Percentiles rank a stretch among this genome's conserved stretches.
Evolutionary conservation across 2,113 vertebrate species (phyloP).

Genomic region (Electrona antarctica): DNA sequence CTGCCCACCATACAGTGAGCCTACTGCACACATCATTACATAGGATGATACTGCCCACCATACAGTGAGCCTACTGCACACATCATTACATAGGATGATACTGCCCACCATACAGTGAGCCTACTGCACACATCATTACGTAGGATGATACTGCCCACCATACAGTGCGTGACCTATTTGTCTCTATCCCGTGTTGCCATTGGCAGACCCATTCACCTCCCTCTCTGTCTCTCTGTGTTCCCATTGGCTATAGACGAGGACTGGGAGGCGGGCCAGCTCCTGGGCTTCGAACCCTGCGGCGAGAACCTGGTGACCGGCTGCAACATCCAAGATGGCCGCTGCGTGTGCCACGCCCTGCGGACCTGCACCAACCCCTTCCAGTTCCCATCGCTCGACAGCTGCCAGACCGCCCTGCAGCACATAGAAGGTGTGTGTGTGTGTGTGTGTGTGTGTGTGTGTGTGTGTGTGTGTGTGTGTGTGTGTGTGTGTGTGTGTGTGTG

Average conservation of each 20-base stretch:
- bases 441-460: constrained; percentile 8
- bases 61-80: no score
- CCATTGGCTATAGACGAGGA: constrained; percentile 82
- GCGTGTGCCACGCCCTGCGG: constrained; percentile 87
- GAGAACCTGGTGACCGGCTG: constrained; percentile 92
- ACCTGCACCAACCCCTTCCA: constrained; percentile 91
- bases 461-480: constrained; percentile 1
- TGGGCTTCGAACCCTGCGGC: constrained; percentile 91
- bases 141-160: no score
- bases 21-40: no score
- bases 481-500: not conserved
- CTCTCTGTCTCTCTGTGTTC: not conserved
- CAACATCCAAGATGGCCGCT: constrained; percentile 91
- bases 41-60: no score
- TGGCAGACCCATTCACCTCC: no score
- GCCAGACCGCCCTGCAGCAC: constrained; percentile 85
- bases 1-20: no score
- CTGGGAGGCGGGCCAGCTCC: constrained; percentile 90
- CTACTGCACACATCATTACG: no score
- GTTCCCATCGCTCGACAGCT: constrained; percentile 86
- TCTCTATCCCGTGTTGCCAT: no score
- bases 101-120: no score
- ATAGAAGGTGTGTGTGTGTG: constrained; percentile 83
- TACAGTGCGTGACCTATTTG: no score
- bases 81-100: no score